Evolutionary conservation across 2,797 vertebrate species (phyloP).

Genomic region (Paguma larvata): DNA sequence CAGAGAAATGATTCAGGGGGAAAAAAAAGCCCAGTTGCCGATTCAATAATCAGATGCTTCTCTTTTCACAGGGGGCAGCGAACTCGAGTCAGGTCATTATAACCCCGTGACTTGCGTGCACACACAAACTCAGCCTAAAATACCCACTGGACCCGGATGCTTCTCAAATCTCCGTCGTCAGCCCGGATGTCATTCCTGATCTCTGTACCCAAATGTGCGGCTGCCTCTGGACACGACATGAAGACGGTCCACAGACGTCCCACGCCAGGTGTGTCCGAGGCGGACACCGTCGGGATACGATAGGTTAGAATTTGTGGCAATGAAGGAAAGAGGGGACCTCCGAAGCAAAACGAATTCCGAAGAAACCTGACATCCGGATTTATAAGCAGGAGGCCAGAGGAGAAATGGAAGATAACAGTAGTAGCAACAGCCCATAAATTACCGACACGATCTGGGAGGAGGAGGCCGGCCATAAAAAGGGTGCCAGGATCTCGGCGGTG

Average conservation of each 20-base stretch:
- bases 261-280: rapidly evolving
- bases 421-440: slow-evolving; percentile 60
- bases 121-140: neutral
- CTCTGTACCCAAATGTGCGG: neutral
- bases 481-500: neutral
- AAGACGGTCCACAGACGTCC: neutral
- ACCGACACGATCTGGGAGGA: neutral
- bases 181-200: neutral
- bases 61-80: neutral
- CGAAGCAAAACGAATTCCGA: slow-evolving; percentile 51
- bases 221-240: rapidly evolving
- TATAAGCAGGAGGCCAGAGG: slow-evolving; percentile 76
- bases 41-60: neutral
- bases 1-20: neutral
- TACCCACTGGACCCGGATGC: neutral
- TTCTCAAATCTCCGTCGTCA: rapidly evolving
- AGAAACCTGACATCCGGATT: slow-evolving; percentile 70
- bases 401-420: slow-evolving; percentile 67
- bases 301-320: neutral
- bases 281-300: neutral
- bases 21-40: neutral
- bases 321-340: neutral
- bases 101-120: rapidly evolving
- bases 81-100: neutral
- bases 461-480: neutral